These are phyloP conservation scores for Pygoscelis adeliae DNA, from an alignment of 2,113 vertebrate genomes.

Conservation along the genomic window DNA sequence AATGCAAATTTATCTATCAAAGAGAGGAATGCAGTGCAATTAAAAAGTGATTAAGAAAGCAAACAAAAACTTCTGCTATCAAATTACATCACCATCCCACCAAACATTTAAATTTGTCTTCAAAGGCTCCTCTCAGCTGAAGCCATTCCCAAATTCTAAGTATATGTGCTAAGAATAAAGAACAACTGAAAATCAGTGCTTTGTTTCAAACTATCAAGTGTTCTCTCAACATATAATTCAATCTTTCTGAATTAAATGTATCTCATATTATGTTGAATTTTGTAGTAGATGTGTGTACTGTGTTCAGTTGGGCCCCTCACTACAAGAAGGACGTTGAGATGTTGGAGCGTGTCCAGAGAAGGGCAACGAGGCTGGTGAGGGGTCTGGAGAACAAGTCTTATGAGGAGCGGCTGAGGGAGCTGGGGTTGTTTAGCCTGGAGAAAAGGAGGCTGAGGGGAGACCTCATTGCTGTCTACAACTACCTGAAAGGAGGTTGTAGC, in stretches of 20 bases:
- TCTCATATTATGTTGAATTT: not conserved
- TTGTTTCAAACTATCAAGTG: not conserved
- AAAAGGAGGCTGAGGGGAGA: too few relatives aligned
- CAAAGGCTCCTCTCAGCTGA: not conserved
- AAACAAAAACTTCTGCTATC: slow-evolving; percentile 39
- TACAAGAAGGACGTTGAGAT: too few relatives aligned
- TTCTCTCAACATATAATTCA: not conserved
- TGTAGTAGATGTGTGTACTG: not conserved
- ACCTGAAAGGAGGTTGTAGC: too few relatives aligned
- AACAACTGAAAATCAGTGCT: not conserved
- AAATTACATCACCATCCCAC: slow-evolving; percentile 23
- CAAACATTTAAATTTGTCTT: slow-evolving; percentile 12
- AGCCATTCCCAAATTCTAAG: not conserved
- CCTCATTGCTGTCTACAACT: too few relatives aligned
- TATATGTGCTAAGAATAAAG: not conserved
- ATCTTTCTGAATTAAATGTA: not conserved
- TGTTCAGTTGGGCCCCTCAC: too few relatives aligned
- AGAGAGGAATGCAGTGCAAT: slow-evolving; percentile 55
- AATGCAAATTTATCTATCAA: slow-evolving; percentile 49
- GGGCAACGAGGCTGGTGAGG: too few relatives aligned
- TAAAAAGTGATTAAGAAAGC: slow-evolving; percentile 67
- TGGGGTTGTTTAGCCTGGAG: too few relatives aligned
- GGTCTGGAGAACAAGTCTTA: too few relatives aligned
- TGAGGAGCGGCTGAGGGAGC: too few relatives aligned
- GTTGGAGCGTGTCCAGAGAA: too few relatives aligned